A percentile compares a stretch with the other conserved stretches of the same genome.
Conservation (phyloP, 1,140 invertebrate species). For the Triops cancriformis region DNA sequence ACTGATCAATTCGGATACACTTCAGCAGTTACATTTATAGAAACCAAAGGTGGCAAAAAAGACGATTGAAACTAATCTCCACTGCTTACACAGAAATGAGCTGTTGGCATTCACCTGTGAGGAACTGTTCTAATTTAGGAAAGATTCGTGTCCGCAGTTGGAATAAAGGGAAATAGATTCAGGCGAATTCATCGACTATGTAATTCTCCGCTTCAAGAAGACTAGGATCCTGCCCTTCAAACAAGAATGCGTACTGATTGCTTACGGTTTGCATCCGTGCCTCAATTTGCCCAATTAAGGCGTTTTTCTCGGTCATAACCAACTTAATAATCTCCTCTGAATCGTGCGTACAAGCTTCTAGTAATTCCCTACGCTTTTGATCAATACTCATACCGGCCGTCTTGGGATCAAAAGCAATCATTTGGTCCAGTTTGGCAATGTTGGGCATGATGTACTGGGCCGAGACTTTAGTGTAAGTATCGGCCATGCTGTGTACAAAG, state of each 20-base stretch:
- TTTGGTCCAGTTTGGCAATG: slow-evolving; percentile 14
- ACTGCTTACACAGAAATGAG: no score
- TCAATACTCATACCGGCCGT: slow-evolving; percentile 14
- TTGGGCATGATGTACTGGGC: slow-evolving; percentile 23
- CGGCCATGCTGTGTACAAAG: slow-evolving; percentile 23
- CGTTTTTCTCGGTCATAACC: slow-evolving; percentile 20
- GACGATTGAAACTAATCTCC: no score
- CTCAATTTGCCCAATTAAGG: slow-evolving; percentile 4
- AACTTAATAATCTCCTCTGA: slow-evolving; percentile 17
- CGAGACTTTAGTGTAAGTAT: slow-evolving; percentile 18
- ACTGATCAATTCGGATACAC: no score
- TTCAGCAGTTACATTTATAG: no score
- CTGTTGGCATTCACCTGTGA: no score
- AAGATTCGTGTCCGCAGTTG: no score
- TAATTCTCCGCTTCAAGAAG: background rate
- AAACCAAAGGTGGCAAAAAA: no score
- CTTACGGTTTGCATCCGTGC: background rate
- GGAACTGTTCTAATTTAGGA: no score
- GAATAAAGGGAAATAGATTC: no score
- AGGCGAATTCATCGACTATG: background rate
- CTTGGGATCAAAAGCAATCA: slow-evolving; percentile 16
- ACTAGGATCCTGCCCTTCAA: background rate
- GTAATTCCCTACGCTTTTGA: background rate
- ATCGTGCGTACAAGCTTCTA: slow-evolving; percentile 7
- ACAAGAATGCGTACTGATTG: slow-evolving; percentile 2